Evolutionary conservation across 2,888 invertebrate genomes (phyloP), one percentile per base, ranked within the genome.

Genomic region (Chirona hameri): DNA sequence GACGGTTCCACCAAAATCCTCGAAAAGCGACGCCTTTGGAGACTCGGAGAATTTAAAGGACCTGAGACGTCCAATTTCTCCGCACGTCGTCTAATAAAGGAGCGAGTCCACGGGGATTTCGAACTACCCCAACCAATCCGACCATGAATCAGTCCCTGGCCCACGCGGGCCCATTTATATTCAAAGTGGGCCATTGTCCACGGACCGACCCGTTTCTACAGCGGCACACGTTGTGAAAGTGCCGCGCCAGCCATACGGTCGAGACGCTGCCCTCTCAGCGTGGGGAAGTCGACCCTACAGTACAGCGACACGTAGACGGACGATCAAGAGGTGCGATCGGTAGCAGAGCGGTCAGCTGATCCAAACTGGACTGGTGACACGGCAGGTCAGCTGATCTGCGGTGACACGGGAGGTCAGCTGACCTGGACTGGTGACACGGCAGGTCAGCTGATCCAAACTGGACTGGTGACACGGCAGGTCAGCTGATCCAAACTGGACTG

Each of bases 101-200:
- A 27, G n/a, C 65, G n/a, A 27, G 65, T n/a, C n/a, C 21, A 27
- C 72, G 5, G 18, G 72, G 46, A 76, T 24, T 24, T 76, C 46
- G 46, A 76, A 46, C 76, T 3, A 39, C 46, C 76, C 46, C 31
- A 24, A 10, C 24, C 46, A 15, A 24, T 9, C 46, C 46, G 10
- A 15, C 46, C 76, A 46, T 76, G 76, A 46, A 46, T 76, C 76
- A 76, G 31, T 27, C 72, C 14, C 18, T 5, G 31, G n/a, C 72
- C 72, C 76, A 76, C 76, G 39, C 76, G 52, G 52, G 24, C 76
- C 76, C 76, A 76, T 76, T 76, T 76, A 46, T 76, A 76, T 76
- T 76, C 76, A 76, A 46, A n/a, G 76, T 76, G 46, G 76, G 76
- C 21, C 76, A 76, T 76, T 76, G 76, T 46, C 5, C 76, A 46